Evolutionary conservation across 2,113 vertebrate species (phyloP).

Genomic region (Mesitornis unicolor): DNA sequence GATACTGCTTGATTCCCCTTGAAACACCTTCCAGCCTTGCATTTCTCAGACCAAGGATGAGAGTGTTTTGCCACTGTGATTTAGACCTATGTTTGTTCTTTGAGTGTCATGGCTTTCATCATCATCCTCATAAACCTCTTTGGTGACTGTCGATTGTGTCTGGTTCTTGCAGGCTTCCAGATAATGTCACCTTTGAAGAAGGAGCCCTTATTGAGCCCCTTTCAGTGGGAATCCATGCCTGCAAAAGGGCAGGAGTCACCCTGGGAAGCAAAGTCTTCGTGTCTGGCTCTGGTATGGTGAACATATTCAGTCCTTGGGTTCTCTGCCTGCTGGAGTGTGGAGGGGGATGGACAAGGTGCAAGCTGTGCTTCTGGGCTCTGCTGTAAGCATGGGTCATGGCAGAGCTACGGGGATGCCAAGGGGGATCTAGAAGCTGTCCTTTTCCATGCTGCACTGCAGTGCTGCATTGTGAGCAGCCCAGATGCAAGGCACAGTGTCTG

Average conservation of each 20-base stretch:
- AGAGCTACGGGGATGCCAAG: fast-evolving
- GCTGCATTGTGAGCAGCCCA: not conserved
- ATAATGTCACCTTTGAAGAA: slow-evolving; percentile 93
- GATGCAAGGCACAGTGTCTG: not conserved
- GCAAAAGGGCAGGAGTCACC: slow-evolving; percentile 84
- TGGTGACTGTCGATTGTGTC: not conserved
- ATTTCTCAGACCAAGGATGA: not conserved
- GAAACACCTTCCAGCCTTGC: fast-evolving
- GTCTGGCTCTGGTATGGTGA: slow-evolving; percentile 87
- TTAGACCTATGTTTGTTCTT: not conserved
- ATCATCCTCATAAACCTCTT: not conserved
- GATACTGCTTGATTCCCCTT: not conserved
- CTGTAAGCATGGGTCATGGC: not conserved
- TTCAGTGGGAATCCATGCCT: slow-evolving; percentile 95
- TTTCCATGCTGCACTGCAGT: not conserved
- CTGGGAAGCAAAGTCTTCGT: slow-evolving; percentile 89
- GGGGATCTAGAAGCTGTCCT: not conserved
- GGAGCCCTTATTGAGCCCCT: slow-evolving; percentile 95
- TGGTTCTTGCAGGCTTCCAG: slow-evolving; percentile 83
- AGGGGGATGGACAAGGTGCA: not conserved
- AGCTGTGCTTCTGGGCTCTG: not conserved
- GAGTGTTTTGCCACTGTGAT: not conserved
- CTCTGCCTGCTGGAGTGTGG: fast-evolving
- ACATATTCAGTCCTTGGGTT: not conserved
- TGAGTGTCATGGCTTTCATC: not conserved